Percentiles rank a stretch among this genome's conserved stretches.
phyloP scores from a whole-genome alignment of 2,888 invertebrate species.

The Seladonia tumulorum region DNA sequence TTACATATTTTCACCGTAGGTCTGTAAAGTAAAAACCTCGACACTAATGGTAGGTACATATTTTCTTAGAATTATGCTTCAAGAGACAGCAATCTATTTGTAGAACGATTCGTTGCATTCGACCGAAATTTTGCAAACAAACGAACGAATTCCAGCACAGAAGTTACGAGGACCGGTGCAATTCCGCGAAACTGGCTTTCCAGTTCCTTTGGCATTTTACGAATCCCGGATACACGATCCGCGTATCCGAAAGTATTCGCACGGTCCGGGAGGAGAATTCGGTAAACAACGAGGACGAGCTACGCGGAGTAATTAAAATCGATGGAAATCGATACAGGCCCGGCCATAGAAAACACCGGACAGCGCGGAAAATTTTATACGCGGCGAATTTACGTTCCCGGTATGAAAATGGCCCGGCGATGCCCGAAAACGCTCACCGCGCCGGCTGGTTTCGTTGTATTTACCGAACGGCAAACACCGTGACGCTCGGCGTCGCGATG shows the following conservation, averaged over 20 bases:
- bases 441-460: neutral
- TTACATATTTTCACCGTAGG: too few relatives aligned
- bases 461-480: neutral
- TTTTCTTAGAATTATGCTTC: too few relatives aligned
- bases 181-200: neutral
- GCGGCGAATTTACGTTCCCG: neutral
- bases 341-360: neutral
- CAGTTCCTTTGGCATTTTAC: neutral
- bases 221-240: neutral
- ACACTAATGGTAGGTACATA: too few relatives aligned
- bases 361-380: neutral
- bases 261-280: neutral
- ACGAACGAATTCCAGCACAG: too few relatives aligned
- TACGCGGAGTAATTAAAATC: conserved; percentile 7
- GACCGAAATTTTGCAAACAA: too few relatives aligned
- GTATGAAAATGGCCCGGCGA: neutral
- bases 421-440: neutral
- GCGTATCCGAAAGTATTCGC: neutral
- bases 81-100: too few relatives aligned
- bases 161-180: too few relatives aligned
- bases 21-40: too few relatives aligned
- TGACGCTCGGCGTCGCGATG: neutral
- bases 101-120: too few relatives aligned
- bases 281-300: neutral
- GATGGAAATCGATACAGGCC: neutral